These are phyloP conservation scores for Melanophora roralis DNA, from an alignment of 2,888 invertebrate species.

Conservation along the genomic window DNA sequence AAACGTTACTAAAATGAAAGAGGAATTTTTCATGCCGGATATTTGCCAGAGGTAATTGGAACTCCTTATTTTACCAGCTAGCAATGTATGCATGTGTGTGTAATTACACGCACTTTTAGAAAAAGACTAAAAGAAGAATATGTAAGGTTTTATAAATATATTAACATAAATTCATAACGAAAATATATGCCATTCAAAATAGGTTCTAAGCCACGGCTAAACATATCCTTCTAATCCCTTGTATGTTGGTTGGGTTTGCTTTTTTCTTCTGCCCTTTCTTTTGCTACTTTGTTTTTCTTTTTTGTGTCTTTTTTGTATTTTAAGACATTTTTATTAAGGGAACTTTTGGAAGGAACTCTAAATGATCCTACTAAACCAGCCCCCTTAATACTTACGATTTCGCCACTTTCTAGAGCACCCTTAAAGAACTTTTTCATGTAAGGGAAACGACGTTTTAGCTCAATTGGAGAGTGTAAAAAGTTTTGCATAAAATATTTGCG, in stretches of 20 bases:
- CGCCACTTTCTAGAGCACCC: constrained; percentile 43
- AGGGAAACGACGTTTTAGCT: constrained; percentile 27
- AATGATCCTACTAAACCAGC: constrained; percentile 59
- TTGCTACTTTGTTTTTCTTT: neutral
- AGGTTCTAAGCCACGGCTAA: neutral
- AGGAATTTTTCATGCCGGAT: no score
- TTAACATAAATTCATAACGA: no score
- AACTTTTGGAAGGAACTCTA: constrained; percentile 41
- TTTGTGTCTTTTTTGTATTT: neutral
- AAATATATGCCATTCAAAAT: neutral
- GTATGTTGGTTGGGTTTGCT: neutral
- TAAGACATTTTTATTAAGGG: constrained; percentile 9
- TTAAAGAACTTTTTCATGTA: constrained; percentile 55
- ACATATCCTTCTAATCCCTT: neutral
- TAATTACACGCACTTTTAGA: no score
- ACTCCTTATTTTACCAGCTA: no score
- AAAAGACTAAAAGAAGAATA: no score
- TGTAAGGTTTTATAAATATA: no score
- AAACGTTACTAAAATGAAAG: no score
- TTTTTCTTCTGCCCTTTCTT: neutral
- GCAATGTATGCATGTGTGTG: no score
- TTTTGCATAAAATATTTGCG: constrained; percentile 55
- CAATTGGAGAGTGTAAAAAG: neutral
- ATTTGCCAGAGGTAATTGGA: no score
- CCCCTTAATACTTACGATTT: constrained; percentile 55